Percentiles rank a stretch among this genome's conserved stretches.
phyloP scores from a whole-genome alignment of 2,888 invertebrate species.

The Ypsolopha sequella region DNA sequence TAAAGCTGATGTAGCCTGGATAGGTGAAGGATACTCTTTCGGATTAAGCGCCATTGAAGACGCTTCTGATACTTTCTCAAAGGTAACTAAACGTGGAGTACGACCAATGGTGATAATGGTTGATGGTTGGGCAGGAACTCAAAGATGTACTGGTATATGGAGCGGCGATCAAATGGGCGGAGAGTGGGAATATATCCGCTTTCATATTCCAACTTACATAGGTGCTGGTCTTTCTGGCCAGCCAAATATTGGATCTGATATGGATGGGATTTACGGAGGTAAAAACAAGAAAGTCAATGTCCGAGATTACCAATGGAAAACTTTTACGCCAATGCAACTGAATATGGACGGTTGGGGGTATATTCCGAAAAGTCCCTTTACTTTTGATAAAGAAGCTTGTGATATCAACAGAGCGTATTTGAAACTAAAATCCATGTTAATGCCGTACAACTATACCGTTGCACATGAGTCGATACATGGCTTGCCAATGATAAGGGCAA shows the following conservation, averaged over 20 bases:
- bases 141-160: slow-evolving; percentile 54
- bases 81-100: slow-evolving; percentile 22
- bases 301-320: slow-evolving; percentile 59
- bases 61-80: slow-evolving; percentile 37
- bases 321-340: slow-evolving; percentile 55
- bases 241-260: slow-evolving; percentile 53
- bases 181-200: slow-evolving; percentile 58
- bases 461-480: slow-evolving; percentile 38
- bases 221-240: slow-evolving; percentile 54
- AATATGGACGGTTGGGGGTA: slow-evolving; percentile 63
- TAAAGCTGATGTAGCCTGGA: slow-evolving; percentile 62
- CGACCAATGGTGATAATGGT: slow-evolving; percentile 54
- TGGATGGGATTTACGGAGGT: slow-evolving; percentile 58
- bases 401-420: slow-evolving; percentile 51
- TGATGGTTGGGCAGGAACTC: slow-evolving; percentile 61
- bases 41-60: slow-evolving; percentile 48
- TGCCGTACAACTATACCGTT: slow-evolving; percentile 57
- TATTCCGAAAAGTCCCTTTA: slow-evolving; percentile 48
- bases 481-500: slow-evolving; percentile 54
- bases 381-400: slow-evolving; percentile 40
- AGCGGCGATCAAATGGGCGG: slow-evolving; percentile 59
- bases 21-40: slow-evolving; percentile 54
- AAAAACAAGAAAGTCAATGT: slow-evolving; percentile 39
- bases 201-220: slow-evolving; percentile 58
- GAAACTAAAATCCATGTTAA: slow-evolving; percentile 51